phyloP scores from a whole-genome alignment of 2,113 vertebrate genomes.

The Struthidea cinerea region DNA sequence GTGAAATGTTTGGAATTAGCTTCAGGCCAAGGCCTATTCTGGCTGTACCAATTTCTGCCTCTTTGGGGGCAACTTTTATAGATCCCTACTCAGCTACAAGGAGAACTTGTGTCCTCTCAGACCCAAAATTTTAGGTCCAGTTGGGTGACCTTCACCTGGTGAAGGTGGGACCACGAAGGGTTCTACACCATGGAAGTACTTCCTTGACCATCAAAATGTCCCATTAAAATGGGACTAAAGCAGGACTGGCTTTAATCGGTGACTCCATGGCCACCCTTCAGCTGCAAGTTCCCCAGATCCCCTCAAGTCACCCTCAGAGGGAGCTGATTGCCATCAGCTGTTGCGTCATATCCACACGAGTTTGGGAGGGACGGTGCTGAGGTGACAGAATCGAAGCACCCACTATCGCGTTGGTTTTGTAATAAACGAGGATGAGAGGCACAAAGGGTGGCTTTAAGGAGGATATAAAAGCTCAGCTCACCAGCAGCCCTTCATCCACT shows the following conservation, averaged over 20 bases:
- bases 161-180: neutral
- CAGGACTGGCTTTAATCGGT: fast-evolving
- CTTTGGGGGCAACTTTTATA: neutral
- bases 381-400: neutral
- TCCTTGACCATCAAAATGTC: neutral
- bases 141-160: neutral
- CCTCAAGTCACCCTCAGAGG: neutral
- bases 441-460: neutral
- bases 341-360: neutral
- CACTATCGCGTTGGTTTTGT: neutral
- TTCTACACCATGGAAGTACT: neutral
- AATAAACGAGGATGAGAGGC: neutral
- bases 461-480: neutral
- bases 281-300: neutral
- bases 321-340: neutral
- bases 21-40: neutral
- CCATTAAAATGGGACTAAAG: neutral
- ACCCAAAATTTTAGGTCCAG: neutral
- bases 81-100: neutral
- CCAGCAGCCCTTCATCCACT: neutral
- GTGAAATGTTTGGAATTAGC: neutral
- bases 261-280: neutral
- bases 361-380: slow-evolving; percentile 20
- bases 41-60: neutral
- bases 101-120: neutral